A percentile compares a stretch with the other conserved stretches of the same genome.
These are phyloP conservation scores for Sylvilagus floridanus DNA, from an alignment of 2,797 vertebrate genomes.

Conservation along the genomic window DNA sequence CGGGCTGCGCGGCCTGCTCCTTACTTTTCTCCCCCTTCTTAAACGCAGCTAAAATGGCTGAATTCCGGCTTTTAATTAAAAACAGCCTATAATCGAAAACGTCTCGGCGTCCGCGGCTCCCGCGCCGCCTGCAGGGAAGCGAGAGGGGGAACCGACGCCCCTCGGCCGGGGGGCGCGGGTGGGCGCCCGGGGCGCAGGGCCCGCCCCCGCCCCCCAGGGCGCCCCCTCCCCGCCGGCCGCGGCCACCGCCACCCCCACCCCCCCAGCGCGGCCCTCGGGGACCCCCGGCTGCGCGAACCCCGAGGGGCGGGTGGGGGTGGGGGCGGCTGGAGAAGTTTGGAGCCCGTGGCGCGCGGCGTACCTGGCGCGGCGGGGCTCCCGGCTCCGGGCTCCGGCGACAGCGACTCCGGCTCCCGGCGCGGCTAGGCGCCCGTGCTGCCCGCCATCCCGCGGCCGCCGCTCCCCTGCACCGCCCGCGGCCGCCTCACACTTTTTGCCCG, in stretches of 20 bases:
- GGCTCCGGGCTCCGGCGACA: conserved; percentile 67
- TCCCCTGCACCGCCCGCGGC: conserved; percentile 77
- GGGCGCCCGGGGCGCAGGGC: not conserved
- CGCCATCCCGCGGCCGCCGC: conserved; percentile 80
- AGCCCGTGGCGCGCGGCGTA: conserved; percentile 70
- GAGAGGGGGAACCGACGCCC: conserved; percentile 42
- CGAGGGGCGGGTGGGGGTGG: not conserved
- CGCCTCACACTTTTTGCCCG: conserved; percentile 81
- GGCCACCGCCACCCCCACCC: not conserved
- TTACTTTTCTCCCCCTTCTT: conserved; percentile 59
- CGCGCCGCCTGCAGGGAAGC: conserved; percentile 37
- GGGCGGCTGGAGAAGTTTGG: conserved; percentile 70
- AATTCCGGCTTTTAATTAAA: conserved; percentile 88
- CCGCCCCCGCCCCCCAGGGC: conserved; percentile 10
- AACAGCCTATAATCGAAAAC: conserved; percentile 81
- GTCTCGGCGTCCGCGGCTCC: conserved; percentile 60
- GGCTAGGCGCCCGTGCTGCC: conserved; percentile 80
- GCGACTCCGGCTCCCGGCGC: conserved; percentile 62
- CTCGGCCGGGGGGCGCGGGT: conserved; percentile 20
- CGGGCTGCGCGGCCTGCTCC: conserved; percentile 52
- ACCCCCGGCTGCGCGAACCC: not conserved
- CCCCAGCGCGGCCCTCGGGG: not conserved
- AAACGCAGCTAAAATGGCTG: conserved; percentile 85
- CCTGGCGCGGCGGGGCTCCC: conserved; percentile 81
- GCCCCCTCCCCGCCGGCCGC: not conserved